A percentile compares a stretch with the other conserved stretches of the same genome.
Evolutionary conservation across 1,140 invertebrate genomes (phyloP).

Genomic region (Hermatobates lingyangjiaoensis): DNA sequence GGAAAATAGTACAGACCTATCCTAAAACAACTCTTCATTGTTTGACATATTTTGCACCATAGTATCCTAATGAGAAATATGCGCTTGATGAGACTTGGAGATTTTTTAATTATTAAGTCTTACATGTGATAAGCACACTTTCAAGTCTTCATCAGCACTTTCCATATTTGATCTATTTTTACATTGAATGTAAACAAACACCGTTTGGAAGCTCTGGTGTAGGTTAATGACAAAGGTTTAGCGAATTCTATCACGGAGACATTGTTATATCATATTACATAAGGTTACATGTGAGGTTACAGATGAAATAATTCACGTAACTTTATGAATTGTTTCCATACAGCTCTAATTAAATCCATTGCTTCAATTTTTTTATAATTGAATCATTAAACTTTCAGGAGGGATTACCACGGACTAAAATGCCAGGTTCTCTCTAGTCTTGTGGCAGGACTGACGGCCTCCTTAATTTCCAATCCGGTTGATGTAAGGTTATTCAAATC

Average conservation of each 20-base stretch:
- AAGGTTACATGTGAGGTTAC: neutral
- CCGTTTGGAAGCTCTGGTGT: neutral
- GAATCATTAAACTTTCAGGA: conserved; percentile 1
- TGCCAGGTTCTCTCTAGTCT: conserved; percentile 53
- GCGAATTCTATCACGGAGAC: conserved; percentile 2
- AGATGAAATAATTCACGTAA: neutral
- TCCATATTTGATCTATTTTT: no score
- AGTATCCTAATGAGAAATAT: no score
- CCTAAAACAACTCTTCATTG: no score
- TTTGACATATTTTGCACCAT: no score
- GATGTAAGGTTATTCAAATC: conserved; percentile 31
- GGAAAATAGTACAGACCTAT: no score
- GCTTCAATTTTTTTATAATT: neutral
- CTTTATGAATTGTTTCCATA: neutral
- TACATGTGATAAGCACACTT: no score
- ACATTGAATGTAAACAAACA: no score
- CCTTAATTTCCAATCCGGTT: conserved; percentile 77
- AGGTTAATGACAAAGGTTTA: neutral
- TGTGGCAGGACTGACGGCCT: conserved; percentile 67
- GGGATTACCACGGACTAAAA: conserved; percentile 25
- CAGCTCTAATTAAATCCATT: neutral
- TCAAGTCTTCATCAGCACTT: no score
- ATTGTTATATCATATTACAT: neutral
- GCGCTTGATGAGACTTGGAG: no score
- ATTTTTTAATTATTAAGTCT: no score